phyloP scores from a whole-genome alignment of 1,140 invertebrate species.

The Pomacea maculata region DNA sequence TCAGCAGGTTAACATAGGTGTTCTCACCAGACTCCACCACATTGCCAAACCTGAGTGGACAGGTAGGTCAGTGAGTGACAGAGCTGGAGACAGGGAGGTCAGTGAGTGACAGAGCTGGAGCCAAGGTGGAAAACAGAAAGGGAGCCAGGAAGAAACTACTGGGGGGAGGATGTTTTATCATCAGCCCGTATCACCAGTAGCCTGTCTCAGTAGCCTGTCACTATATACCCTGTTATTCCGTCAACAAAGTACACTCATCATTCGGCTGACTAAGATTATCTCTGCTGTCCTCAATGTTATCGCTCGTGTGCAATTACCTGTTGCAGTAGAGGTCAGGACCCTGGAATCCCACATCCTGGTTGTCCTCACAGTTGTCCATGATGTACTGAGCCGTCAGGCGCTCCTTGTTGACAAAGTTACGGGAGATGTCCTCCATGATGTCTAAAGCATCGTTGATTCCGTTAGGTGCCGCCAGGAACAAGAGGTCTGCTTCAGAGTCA shows the following conservation, averaged over 20 bases:
- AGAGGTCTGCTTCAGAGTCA: slow-evolving; percentile 13
- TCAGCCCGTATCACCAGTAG: not conserved
- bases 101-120: not conserved
- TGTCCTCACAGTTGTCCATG: slow-evolving; percentile 19
- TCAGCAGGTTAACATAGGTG: slow-evolving; percentile 17
- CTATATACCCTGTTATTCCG: not conserved
- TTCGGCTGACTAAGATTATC: no score
- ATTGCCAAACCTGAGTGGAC: not conserved
- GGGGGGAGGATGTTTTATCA: not conserved
- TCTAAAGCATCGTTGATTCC: slow-evolving; percentile 20
- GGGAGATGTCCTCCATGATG: slow-evolving; percentile 17
- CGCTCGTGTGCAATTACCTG: slow-evolving; percentile 9
- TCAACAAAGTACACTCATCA: not conserved
- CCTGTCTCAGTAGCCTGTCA: not conserved
- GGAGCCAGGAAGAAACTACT: not conserved
- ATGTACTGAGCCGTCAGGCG: slow-evolving; percentile 15
- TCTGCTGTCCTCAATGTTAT: not conserved
- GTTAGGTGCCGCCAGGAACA: slow-evolving; percentile 28
- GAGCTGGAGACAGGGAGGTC: no score
- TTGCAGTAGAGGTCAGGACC: slow-evolving; percentile 23
- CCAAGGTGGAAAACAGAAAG: not conserved
- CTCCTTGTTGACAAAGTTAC: slow-evolving; percentile 1
- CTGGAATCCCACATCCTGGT: slow-evolving; percentile 7
- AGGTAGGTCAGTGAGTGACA: not conserved
- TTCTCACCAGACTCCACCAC: not conserved